Evolutionary conservation across 2,888 invertebrate genomes (phyloP).

Genomic region (Spodoptera littoralis): DNA sequence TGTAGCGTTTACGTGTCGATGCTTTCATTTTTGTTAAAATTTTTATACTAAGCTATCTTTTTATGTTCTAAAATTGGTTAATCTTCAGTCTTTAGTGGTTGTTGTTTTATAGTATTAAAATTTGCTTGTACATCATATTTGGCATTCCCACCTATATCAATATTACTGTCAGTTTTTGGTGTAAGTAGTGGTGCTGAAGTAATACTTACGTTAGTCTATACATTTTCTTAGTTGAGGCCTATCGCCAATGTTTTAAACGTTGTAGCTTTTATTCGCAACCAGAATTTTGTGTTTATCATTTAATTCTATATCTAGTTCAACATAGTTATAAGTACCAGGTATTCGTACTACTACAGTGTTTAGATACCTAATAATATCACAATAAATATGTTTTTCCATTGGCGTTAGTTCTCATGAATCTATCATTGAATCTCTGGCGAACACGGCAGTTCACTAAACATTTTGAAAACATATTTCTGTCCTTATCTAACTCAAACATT

Average conservation of each 20-base stretch:
- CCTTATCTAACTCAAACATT: too few relatives aligned
- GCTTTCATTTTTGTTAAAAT: slow-evolving; percentile 12
- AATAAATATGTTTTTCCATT: slow-evolving; percentile 13
- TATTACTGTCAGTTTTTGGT: slow-evolving; percentile 49
- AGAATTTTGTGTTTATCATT: slow-evolving; percentile 13
- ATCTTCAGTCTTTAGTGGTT: slow-evolving; percentile 30
- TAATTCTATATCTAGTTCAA: slow-evolving; percentile 40
- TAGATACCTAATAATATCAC: slow-evolving; percentile 1
- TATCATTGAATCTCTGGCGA: slow-evolving; percentile 46
- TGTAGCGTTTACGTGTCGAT: slow-evolving; percentile 45
- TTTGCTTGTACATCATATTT: slow-evolving; percentile 49
- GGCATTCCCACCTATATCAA: slow-evolving; percentile 66
- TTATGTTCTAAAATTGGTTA: slow-evolving; percentile 14
- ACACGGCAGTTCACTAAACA: too few relatives aligned
- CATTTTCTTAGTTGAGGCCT: slow-evolving; percentile 32
- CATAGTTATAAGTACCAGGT: slow-evolving; percentile 8
- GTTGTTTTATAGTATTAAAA: slow-evolving; percentile 47
- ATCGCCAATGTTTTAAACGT: slow-evolving; percentile 32
- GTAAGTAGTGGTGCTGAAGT: slow-evolving; percentile 67
- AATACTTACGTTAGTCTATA: slow-evolving; percentile 47
- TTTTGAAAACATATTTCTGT: too few relatives aligned
- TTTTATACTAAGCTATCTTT: background rate
- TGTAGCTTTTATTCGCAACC: background rate
- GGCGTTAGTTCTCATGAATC: slow-evolving; percentile 36
- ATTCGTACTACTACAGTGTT: background rate